Evolutionary conservation across 1,140 invertebrate species (phyloP).

Genomic region (Mactra quadrangularis): DNA sequence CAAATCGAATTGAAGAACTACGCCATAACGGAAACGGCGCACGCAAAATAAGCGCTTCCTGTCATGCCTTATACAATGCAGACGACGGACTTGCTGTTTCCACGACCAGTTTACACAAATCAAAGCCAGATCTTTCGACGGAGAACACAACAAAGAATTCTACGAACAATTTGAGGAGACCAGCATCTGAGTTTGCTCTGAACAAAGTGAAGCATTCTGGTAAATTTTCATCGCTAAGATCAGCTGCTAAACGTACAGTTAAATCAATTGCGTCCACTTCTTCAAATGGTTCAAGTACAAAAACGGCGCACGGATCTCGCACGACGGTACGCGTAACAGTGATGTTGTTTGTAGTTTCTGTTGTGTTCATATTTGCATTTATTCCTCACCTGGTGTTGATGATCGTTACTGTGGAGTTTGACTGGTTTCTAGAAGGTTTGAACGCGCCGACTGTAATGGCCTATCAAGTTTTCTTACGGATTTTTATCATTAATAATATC

Average conservation of each 20-base stretch:
- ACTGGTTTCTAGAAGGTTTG: conserved; percentile 29
- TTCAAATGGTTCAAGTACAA: not conserved
- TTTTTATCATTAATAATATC: conserved; percentile 55
- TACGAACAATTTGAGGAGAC: not conserved
- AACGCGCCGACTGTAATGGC: conserved; percentile 4
- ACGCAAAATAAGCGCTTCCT: not conserved
- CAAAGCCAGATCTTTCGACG: not conserved
- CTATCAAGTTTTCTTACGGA: conserved; percentile 46
- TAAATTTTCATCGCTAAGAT: not conserved
- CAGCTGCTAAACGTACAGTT: not conserved
- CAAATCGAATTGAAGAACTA: too few species aligned
- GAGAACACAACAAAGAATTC: not conserved
- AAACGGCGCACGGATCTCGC: not conserved
- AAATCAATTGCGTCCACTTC: not conserved
- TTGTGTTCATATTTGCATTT: conserved; percentile 38
- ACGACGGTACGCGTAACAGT: conserved; percentile 34
- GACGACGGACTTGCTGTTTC: not conserved
- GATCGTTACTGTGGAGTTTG: conserved; percentile 4
- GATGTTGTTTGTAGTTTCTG: conserved; percentile 51
- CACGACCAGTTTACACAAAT: not conserved
- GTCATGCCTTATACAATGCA: not conserved
- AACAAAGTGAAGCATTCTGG: conserved; percentile 6
- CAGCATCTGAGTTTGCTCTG: conserved; percentile 10
- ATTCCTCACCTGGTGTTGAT: conserved; percentile 47
- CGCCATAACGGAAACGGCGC: not conserved